These are phyloP conservation scores for Mareca strepera DNA, from an alignment of 2,797 vertebrate genomes.

Conservation along the genomic window DNA sequence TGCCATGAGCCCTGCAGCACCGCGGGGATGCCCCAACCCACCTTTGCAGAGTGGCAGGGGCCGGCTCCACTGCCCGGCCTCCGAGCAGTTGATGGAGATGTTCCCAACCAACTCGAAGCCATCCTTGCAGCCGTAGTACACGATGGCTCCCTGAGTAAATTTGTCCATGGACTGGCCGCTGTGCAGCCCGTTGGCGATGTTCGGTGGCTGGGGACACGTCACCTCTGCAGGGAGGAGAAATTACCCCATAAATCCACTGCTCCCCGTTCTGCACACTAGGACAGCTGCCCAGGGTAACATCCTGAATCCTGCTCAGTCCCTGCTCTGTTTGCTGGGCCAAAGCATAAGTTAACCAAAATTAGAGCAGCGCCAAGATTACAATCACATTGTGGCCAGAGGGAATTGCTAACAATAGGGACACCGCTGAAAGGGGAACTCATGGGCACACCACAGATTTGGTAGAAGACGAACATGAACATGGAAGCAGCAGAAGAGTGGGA, in stretches of 20 bases:
- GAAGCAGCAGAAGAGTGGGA: background rate
- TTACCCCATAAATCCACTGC: background rate
- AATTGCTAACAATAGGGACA: rapidly evolving
- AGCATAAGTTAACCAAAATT: background rate
- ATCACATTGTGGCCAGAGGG: rapidly evolving
- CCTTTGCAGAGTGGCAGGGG: constrained; percentile 48
- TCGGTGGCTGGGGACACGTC: background rate
- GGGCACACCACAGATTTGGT: rapidly evolving
- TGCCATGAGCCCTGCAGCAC: background rate
- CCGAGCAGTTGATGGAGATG: background rate
- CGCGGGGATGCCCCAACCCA: background rate
- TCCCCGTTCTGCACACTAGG: background rate
- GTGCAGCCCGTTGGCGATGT: constrained; percentile 32
- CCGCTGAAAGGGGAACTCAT: rapidly evolving
- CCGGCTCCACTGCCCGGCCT: constrained; percentile 4
- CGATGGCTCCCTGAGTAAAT: background rate
- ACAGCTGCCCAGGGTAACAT: background rate
- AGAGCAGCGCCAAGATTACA: background rate
- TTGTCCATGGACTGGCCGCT: background rate
- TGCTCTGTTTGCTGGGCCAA: background rate
- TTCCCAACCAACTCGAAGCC: constrained; percentile 16
- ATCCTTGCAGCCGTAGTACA: constrained; percentile 50
- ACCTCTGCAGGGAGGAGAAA: background rate
- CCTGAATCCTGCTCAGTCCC: no score
- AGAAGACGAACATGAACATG: rapidly evolving